These are phyloP conservation scores for Syngnathus floridae DNA, from an alignment of 2,113 vertebrate species.

Conservation along the genomic window DNA sequence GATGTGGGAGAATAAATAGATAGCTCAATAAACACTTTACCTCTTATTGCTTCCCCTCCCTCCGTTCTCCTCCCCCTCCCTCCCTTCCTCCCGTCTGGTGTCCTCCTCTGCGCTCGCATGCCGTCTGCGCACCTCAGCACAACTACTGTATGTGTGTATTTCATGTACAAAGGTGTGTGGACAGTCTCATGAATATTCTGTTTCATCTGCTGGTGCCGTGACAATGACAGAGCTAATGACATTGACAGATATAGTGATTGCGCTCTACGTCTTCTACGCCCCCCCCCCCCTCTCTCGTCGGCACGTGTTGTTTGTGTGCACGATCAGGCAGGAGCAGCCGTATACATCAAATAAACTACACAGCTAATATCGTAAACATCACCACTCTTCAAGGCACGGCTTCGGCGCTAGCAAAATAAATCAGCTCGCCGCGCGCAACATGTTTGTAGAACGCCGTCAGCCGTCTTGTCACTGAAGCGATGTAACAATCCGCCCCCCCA, in stretches of 20 bases:
- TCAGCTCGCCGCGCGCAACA: slow-evolving; percentile 13
- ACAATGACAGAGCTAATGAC: slow-evolving; percentile 72
- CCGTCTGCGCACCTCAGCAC: slow-evolving; percentile 56
- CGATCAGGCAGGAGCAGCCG: slow-evolving; percentile 44
- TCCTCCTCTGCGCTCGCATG: slow-evolving; percentile 26
- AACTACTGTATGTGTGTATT: slow-evolving; percentile 49
- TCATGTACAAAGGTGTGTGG: slow-evolving; percentile 18
- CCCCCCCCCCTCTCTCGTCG: slow-evolving; percentile 18
- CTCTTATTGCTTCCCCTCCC: slow-evolving; percentile 70
- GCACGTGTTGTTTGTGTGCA: slow-evolving; percentile 37
- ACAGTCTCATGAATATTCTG: slow-evolving; percentile 65
- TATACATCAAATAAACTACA: slow-evolving; percentile 63
- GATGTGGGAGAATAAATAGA: slow-evolving; percentile 76
- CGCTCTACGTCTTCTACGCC: slow-evolving; percentile 9
- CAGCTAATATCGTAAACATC: slow-evolving; percentile 67
- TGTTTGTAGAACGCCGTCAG: slow-evolving; percentile 32
- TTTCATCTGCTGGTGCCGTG: slow-evolving; percentile 58
- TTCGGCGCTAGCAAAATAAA: slow-evolving; percentile 47
- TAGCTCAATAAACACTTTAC: slow-evolving; percentile 78
- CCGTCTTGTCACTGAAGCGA: slow-evolving; percentile 1
- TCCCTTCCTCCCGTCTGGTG: slow-evolving; percentile 6
- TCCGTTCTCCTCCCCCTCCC: slow-evolving; percentile 25
- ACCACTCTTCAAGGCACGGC: slow-evolving; percentile 53
- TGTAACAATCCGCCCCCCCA: slow-evolving; percentile 19
- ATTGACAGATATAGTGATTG: slow-evolving; percentile 71